Percentiles rank a stretch among this genome's conserved stretches.
These are phyloP conservation scores for Tethea ocularis DNA, from an alignment of 2,888 invertebrate species.

Conservation along the genomic window DNA sequence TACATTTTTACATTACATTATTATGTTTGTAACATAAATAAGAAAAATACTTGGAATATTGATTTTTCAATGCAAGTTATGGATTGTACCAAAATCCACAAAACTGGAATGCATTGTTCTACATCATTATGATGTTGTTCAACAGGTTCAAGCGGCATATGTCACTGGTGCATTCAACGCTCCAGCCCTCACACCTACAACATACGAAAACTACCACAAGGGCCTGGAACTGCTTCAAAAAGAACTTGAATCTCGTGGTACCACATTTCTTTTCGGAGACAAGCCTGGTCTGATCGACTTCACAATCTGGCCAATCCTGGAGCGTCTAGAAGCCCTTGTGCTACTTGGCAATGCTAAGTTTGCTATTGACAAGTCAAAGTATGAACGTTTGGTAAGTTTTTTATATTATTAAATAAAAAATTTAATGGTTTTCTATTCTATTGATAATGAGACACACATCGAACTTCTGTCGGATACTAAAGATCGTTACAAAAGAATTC, in stretches of 20 bases:
- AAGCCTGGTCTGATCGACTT: conserved; percentile 91
- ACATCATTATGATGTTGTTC: background rate
- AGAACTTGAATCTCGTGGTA: conserved; percentile 85
- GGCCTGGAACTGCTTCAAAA: conserved; percentile 86
- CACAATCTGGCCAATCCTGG: conserved; percentile 95
- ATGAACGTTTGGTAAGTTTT: conserved; percentile 85
- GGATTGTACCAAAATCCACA: too few relatives aligned
- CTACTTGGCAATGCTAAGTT: conserved; percentile 85
- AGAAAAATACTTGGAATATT: too few relatives aligned
- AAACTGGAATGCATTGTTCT: background rate
- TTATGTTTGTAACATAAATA: too few relatives aligned
- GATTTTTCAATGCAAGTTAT: too few relatives aligned
- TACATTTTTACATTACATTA: too few relatives aligned
- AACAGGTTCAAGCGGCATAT: conserved; percentile 80
- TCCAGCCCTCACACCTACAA: conserved; percentile 58
- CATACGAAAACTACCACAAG: conserved; percentile 78
- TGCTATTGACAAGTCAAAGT: conserved; percentile 86
- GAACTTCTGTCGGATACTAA: too few relatives aligned
- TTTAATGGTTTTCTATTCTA: too few relatives aligned
- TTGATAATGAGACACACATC: too few relatives aligned
- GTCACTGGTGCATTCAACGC: conserved; percentile 79
- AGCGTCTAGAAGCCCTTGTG: conserved; percentile 83
- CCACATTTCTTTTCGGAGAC: conserved; percentile 86
- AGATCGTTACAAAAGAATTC: too few relatives aligned
- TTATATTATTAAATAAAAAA: too few relatives aligned